Percentiles rank a stretch among this genome's conserved stretches.
Evolutionary conservation across 2,797 vertebrate species (phyloP).

Genomic region (Manis javanica): DNA sequence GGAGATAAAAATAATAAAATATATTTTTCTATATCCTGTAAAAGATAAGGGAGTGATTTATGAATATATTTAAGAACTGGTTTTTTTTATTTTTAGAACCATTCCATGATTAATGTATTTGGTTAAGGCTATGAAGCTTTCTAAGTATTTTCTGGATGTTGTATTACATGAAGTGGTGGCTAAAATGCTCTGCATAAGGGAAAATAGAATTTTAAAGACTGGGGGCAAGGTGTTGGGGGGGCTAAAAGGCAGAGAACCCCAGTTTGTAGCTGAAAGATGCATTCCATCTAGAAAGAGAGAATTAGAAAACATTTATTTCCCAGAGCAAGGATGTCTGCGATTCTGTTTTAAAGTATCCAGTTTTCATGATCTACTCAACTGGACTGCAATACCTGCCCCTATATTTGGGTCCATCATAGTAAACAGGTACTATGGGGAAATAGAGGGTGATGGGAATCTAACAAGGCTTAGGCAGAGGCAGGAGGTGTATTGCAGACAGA

Average conservation of each 20-base stretch:
- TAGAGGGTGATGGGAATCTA: not conserved
- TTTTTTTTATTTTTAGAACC: not conserved
- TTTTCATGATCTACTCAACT: not conserved
- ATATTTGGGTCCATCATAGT: not conserved
- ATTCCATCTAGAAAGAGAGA: not conserved
- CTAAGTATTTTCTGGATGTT: not conserved
- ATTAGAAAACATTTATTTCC: not conserved
- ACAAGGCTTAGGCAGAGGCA: not conserved
- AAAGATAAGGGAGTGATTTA: not conserved
- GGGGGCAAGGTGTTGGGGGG: not conserved
- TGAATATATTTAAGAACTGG: not conserved
- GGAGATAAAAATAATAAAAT: not conserved
- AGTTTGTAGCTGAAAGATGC: accelerated
- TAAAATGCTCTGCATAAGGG: not conserved
- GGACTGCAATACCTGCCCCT: too few relatives aligned
- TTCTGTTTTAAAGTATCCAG: too few relatives aligned
- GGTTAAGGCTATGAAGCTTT: not conserved
- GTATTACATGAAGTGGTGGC: not conserved
- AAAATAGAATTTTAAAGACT: not conserved
- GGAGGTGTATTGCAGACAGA: not conserved
- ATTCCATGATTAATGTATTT: not conserved
- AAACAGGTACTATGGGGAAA: not conserved
- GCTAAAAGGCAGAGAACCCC: not conserved
- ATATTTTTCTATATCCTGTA: not conserved
- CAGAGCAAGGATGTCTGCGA: not conserved